A percentile compares a stretch with the other conserved stretches of the same genome.
Evolutionary conservation across 2,113 vertebrate genomes (phyloP).

Genomic region (Caretta caretta): DNA sequence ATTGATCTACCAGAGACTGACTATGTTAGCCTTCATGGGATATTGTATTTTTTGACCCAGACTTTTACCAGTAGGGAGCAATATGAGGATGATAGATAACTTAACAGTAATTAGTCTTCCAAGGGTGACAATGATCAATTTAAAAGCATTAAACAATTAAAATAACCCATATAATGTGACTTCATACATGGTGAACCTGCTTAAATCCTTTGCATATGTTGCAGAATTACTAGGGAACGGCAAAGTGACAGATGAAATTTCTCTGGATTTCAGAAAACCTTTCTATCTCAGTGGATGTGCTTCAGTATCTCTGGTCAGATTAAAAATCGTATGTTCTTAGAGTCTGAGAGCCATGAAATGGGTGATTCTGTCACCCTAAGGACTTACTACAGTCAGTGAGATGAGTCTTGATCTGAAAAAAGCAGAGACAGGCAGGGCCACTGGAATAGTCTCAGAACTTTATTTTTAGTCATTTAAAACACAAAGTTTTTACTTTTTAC

Average conservation of each 20-base stretch:
- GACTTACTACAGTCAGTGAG: constrained; percentile 21
- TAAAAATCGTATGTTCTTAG: constrained; percentile 48
- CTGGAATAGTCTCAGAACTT: constrained; percentile 6
- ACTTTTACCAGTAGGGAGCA: not conserved
- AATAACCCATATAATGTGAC: not conserved
- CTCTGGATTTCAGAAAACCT: constrained; percentile 39
- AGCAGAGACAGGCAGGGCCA: constrained; percentile 17
- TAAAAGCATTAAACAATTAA: not conserved
- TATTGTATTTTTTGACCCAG: not conserved
- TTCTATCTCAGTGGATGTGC: constrained; percentile 9
- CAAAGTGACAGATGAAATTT: constrained; percentile 28
- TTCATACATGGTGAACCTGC: not conserved
- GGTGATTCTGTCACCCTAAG: constrained; percentile 36
- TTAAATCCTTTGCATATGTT: not conserved
- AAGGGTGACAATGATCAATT: not conserved
- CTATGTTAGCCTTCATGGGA: not conserved
- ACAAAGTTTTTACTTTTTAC: not conserved
- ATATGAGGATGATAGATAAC: not conserved
- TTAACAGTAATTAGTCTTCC: not conserved
- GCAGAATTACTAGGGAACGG: constrained; percentile 18
- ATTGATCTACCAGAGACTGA: not conserved
- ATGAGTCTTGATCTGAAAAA: constrained; percentile 26
- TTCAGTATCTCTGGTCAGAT: constrained; percentile 52
- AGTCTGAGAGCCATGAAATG: constrained; percentile 40
- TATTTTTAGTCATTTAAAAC: constrained; percentile 17